Base-by-base conservation (phyloP, 1,140 invertebrate species). In the Sycophila sp. region DNA sequence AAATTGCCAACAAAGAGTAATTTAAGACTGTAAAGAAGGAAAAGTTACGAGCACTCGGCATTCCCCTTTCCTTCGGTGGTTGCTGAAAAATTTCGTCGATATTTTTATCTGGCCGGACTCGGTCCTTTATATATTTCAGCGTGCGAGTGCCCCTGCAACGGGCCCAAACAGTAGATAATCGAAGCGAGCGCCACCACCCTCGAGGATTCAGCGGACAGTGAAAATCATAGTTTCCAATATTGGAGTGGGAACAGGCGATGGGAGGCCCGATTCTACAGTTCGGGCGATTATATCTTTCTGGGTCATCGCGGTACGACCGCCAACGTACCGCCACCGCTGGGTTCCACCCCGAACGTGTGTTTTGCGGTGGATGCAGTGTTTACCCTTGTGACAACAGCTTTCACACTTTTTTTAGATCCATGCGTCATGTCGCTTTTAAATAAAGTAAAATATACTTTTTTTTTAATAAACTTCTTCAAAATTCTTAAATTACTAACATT, bases 191-290 rank as follows among this genome's bases (percentile, higher is more conserved):
- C n/a, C 7, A 17, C 38, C 38, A 32, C 24, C 22, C 47, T 10
- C 15, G 47, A 10, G 45, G 22, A 51, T 38, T 64, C 62, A 53
- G 32, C 32, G 62, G 47, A 53, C 62, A 38, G 62, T 64, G 62
- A 64, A 64, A 64, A 64, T 64, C 47, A 32, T 22, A 53, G 45
- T 51, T 64, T 64, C 62, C 62, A 53, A 64, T 63, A 63, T 63
- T 42, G 42, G 24, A 34, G n/a, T 11, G 47, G 47, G 47, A 19
- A 55, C 51, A 55, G 17, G 7, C 45, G 49, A n/a, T n/a, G n/a
- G n/a, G n/a, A n/a, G n/a, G n/a, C n/a, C n/a, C n/a, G n/a, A n/a
- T n/a, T n/a, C n/a, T n/a, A n/a, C n/a, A n/a, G n/a, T n/a, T n/a
- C n/a, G 38, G 17, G 4, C 24, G 58, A 47, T 49, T 49, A 60